A percentile compares a stretch with the other conserved stretches of the same genome.
Conservation (phyloP, 2,797 vertebrate species). For the Danio tinwini region DNA sequence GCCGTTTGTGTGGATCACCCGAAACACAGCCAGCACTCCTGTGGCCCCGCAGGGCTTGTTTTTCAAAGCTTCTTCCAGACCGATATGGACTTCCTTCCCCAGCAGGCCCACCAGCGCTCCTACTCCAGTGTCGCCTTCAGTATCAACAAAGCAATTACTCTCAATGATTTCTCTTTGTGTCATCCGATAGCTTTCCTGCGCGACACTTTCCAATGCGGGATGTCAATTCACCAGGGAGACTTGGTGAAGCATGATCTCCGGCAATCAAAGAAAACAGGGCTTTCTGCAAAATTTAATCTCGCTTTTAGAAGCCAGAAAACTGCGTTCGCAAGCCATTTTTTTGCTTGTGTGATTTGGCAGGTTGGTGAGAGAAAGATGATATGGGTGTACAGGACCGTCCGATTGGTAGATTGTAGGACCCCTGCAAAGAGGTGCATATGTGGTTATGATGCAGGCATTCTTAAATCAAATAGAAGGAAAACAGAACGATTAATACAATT, state of each 20-base stretch:
- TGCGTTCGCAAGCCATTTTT: neutral
- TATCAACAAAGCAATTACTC: conserved; percentile 53
- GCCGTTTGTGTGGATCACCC: conserved; percentile 46
- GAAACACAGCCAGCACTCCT: conserved; percentile 51
- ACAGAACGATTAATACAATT: neutral
- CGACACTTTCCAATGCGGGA: conserved; percentile 23
- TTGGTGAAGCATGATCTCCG: conserved; percentile 13
- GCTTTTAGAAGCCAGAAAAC: conserved; percentile 22
- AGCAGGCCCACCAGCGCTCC: conserved; percentile 34
- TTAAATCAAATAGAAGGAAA: neutral
- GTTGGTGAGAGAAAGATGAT: conserved; percentile 11
- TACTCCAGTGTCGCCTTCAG: conserved; percentile 46
- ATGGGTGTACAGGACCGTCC: neutral
- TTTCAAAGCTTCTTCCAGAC: conserved; percentile 52
- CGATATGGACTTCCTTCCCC: conserved; percentile 45
- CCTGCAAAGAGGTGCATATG: neutral
- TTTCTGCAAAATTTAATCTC: conserved; percentile 33
- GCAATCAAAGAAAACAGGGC: neutral
- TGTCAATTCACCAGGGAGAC: conserved; percentile 26
- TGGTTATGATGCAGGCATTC: neutral
- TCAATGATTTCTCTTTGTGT: conserved; percentile 44
- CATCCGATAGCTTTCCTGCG: conserved; percentile 2
- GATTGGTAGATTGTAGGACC: neutral
- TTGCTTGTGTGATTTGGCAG: conserved; percentile 11
- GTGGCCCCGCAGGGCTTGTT: conserved; percentile 56